phyloP scores from a whole-genome alignment of 2,888 invertebrate species.

The Diaperis boleti region DNA sequence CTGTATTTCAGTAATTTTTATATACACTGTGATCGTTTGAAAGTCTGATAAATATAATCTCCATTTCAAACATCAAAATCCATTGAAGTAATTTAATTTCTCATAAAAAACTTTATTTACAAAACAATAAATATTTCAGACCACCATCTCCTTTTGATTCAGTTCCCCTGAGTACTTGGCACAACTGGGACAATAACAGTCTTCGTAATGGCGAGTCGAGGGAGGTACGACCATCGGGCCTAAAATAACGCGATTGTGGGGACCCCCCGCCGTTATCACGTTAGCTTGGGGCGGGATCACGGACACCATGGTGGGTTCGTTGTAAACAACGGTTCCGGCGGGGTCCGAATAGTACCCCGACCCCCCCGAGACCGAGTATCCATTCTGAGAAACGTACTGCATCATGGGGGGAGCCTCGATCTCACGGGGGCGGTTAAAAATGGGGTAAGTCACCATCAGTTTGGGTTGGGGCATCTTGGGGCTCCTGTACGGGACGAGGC shows the following conservation, averaged over 20 bases:
- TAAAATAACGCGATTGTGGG: neutral
- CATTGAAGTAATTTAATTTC: no score
- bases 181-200: conserved; percentile 12
- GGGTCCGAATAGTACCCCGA: conserved; percentile 18
- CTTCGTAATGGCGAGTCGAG: neutral
- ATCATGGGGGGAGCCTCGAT: neutral
- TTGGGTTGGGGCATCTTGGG: conserved; percentile 41
- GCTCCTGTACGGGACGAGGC: conserved; percentile 44
- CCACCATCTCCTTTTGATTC: conserved; percentile 11
- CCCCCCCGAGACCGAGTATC: conserved; percentile 10
- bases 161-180: conserved; percentile 15
- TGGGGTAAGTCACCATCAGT: conserved; percentile 49
- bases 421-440: conserved; percentile 23
- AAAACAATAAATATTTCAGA: no score
- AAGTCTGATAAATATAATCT: no score
- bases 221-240: conserved; percentile 5
- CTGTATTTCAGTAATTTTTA: no score
- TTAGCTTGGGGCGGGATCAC: neutral
- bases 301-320: conserved; percentile 8
- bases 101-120: no score
- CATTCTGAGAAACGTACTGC: neutral
- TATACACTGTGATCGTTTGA: no score
- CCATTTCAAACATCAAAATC: no score
- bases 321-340: neutral
- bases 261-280: neutral